These are phyloP conservation scores for Lepidonotus clava DNA, from an alignment of 2,888 invertebrate species.

Conservation along the genomic window DNA sequence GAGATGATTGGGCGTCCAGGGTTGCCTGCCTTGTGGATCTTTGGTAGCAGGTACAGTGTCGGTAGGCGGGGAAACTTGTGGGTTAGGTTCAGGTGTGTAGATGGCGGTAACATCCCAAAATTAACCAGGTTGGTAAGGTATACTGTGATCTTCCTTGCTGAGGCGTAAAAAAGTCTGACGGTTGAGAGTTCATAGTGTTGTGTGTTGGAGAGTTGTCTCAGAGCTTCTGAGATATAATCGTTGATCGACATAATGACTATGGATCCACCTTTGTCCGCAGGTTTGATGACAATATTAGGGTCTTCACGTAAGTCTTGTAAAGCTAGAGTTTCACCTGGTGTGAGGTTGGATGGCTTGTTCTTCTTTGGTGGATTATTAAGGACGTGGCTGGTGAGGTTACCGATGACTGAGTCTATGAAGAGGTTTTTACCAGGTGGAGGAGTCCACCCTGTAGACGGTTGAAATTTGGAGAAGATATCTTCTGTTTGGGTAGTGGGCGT, in stretches of 20 bases:
- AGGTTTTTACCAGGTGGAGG: neutral
- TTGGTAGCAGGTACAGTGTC: neutral
- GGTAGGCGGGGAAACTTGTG: neutral
- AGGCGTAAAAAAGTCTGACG: neutral
- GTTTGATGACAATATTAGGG: neutral
- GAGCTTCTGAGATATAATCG: neutral
- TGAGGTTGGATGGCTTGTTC: neutral
- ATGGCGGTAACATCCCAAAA: neutral
- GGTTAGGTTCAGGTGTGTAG: neutral
- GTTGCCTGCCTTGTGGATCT: neutral
- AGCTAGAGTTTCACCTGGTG: neutral
- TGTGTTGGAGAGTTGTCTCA: neutral
- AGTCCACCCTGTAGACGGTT: neutral
- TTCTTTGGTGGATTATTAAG: neutral
- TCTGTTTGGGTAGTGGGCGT: neutral
- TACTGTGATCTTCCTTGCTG: neutral
- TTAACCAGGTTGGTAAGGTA: neutral
- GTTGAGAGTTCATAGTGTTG: neutral
- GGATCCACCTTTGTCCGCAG: conserved; percentile 32
- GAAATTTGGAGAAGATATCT: neutral
- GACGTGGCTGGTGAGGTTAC: neutral
- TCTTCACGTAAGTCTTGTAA: neutral
- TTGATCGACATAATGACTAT: neutral
- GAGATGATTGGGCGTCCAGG: conserved; percentile 17
- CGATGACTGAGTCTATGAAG: neutral